Evolutionary conservation across 2,113 vertebrate species (phyloP).

Genomic region (Balaeniceps rex): DNA sequence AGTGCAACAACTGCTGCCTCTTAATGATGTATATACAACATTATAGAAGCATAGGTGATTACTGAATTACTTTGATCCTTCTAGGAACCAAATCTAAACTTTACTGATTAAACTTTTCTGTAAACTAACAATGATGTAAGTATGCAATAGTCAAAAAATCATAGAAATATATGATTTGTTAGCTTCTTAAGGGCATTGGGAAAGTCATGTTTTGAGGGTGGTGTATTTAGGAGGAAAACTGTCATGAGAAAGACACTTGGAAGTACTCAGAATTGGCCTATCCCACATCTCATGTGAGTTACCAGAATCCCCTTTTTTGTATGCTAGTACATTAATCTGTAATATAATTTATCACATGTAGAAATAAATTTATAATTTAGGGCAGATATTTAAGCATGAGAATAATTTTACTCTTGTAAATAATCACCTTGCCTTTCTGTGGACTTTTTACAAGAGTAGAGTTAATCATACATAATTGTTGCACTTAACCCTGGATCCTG

Average conservation of each 20-base stretch:
- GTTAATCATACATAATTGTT: background rate
- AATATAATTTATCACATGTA: background rate
- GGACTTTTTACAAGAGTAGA: slow-evolving; percentile 16
- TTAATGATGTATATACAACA: background rate
- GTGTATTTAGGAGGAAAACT: background rate
- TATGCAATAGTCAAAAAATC: background rate
- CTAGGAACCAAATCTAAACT: background rate
- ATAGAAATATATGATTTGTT: background rate
- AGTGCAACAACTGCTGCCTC: background rate
- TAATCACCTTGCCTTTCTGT: slow-evolving; percentile 17
- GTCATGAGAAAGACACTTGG: background rate
- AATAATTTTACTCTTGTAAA: slow-evolving; percentile 33
- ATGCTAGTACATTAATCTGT: background rate
- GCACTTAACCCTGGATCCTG: slow-evolving; percentile 48
- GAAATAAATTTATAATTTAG: background rate
- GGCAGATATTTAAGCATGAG: slow-evolving; percentile 16
- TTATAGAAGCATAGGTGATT: background rate
- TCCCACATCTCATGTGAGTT: background rate
- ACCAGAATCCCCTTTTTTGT: background rate
- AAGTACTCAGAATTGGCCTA: background rate
- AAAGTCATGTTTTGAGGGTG: background rate
- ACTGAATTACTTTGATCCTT: background rate
- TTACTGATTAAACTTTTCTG: background rate
- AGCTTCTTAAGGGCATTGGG: background rate
- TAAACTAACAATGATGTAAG: background rate